phyloP scores from a whole-genome alignment of 1,140 invertebrate species.

The Cydia pomonella region DNA sequence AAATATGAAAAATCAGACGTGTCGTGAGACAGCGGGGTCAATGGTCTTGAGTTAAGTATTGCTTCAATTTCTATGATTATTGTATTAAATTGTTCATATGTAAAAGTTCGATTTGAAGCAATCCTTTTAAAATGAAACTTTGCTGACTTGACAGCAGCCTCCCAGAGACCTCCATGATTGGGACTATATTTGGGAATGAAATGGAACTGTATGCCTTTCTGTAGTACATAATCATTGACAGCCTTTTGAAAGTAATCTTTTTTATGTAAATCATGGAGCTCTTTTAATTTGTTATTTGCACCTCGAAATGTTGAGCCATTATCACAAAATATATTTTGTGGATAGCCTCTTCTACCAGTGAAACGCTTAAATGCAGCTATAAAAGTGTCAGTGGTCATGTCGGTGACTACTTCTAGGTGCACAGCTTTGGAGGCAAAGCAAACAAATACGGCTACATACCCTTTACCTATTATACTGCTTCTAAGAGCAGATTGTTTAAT shows the following conservation, averaged over 20 bases:
- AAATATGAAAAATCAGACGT: slow-evolving; percentile 33
- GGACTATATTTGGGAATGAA: slow-evolving; percentile 69
- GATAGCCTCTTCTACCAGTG: slow-evolving; percentile 32
- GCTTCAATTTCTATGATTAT: too few relatives aligned
- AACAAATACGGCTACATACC: slow-evolving; percentile 48
- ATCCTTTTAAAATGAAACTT: slow-evolving; percentile 59
- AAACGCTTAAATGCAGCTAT: slow-evolving; percentile 32
- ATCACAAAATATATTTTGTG: slow-evolving; percentile 28
- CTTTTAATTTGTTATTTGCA: slow-evolving; percentile 29
- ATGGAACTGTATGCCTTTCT: slow-evolving; percentile 58
- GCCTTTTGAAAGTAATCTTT: background rate
- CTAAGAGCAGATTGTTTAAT: slow-evolving; percentile 40
- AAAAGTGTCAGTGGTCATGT: slow-evolving; percentile 39
- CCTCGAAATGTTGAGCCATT: slow-evolving; percentile 33
- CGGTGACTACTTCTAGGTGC: slow-evolving; percentile 12
- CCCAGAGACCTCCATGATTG: slow-evolving; percentile 73
- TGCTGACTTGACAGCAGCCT: slow-evolving; percentile 59
- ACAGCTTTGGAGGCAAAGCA: slow-evolving; percentile 44
- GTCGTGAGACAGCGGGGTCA: slow-evolving; percentile 23
- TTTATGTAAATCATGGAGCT: slow-evolving; percentile 31
- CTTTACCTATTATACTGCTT: slow-evolving; percentile 40
- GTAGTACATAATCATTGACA: background rate
- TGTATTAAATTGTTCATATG: too few relatives aligned
- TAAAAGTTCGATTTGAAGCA: slow-evolving; percentile 20
- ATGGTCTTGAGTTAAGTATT: slow-evolving; percentile 6